Evolutionary conservation across 1,140 invertebrate species (phyloP), one percentile per base, ranked within the genome.

Genomic region (Phenacoccus solenopsis): DNA sequence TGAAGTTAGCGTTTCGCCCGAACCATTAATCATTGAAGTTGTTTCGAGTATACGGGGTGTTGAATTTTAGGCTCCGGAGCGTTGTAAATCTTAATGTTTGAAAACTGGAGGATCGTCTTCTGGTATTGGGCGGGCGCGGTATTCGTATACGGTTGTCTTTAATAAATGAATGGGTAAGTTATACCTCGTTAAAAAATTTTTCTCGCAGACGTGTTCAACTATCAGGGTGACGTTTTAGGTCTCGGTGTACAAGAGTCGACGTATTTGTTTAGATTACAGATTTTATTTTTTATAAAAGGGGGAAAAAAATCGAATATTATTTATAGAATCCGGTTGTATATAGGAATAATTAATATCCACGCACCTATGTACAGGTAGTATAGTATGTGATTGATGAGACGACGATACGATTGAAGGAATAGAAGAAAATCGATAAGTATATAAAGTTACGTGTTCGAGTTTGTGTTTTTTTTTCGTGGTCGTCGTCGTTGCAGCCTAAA

Each of bases 21-120:
- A 49, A 49, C 20, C 38, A 49, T 49, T 49, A 49, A 49, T 49
- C 38, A 49, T 49, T 49, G 20, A 49, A 49, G 38, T 49, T 49
- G 38, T 49, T 49, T 4, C 20, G 13, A 16, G 38, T 3, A 3
- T 49, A n/a, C n/a, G 38, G 38, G 38, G 38, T 49, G 38, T 4
- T 49, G 38, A 16, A n/a, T 49, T 16, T n/a, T 49, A 49, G 38
- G 38, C 38, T 49, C 38, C 20, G 13, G 38, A 49, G 38, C 38
- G 38, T 49, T 49, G 38, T 49, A 49, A 49, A 49, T 49, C 38
- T 49, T 49, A 49, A 49, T 49, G 38, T 49, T n/a, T 49, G 38
- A 49, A 49, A 49, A 49, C 38, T n/a, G 38, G 16, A 49, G 38
- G 20, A 49, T 10, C 20, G 12, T 49, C 20, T 9, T 49, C 20